Conservation (phyloP, 1,140 invertebrate genomes). For the Scylla paramamosain region DNA sequence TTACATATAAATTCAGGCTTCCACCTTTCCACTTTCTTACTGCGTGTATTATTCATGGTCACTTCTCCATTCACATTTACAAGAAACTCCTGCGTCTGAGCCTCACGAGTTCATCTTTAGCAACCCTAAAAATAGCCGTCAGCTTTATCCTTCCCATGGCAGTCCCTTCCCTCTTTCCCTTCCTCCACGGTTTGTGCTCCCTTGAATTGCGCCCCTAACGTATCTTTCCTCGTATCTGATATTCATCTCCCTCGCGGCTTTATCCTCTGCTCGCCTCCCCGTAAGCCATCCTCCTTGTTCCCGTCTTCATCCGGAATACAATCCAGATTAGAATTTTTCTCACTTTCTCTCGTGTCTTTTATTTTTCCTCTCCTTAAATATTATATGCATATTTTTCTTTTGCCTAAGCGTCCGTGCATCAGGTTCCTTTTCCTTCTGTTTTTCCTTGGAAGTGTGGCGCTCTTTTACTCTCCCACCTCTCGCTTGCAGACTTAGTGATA, state of each 20-base stretch:
- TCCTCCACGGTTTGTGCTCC: neutral
- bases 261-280: neutral
- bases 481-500: no score
- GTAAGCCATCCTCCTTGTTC: neutral
- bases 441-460: neutral
- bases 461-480: neutral
- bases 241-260: slow-evolving; percentile 1
- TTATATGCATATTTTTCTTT: neutral
- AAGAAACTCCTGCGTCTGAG: neutral
- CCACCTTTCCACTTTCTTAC: neutral
- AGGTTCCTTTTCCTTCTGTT: neutral
- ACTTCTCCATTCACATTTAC: neutral
- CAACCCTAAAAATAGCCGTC: neutral
- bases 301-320: neutral
- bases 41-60: neutral
- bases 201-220: neutral
- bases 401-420: neutral
- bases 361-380: neutral
- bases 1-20: neutral
- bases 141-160: neutral
- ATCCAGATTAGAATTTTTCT: neutral
- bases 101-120: neutral
- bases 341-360: neutral
- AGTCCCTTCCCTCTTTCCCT: neutral
- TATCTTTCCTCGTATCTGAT: neutral